Evolutionary conservation across 2,888 invertebrate genomes (phyloP), one percentile per base, ranked within the genome.

Genomic region (Agonum fuliginosum): DNA sequence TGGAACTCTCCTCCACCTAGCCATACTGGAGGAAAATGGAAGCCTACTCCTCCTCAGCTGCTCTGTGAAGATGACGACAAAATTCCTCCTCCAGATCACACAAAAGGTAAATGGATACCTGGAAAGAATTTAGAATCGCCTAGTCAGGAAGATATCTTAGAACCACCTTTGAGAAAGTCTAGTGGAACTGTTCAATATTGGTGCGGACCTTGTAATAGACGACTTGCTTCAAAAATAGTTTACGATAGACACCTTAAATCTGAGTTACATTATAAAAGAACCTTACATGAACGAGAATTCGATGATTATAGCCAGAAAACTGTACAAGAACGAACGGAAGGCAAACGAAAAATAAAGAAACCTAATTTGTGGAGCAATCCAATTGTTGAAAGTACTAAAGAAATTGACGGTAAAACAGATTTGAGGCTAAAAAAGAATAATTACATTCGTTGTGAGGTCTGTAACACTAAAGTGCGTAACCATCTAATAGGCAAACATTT

Each of bases 101-200:
- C 94, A 0, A 92, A 91, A 84, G 94, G 94, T 0, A 96, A 96
- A 88, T 95, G 95, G 95, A 90, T 94, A 69, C 95, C 94, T 0
- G 93, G 93, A n/a, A n/a, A n/a, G n/a, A n/a, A n/a, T 75, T 62
- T 79, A 37, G 79, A 69, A 58, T 2, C 58, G 10, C 54, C 76
- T 19, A 51, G 34, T 4, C 62, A 78, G 17, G 71, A 79, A 0
- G 83, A 84, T 12, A 81, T 82, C n/a, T n/a, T n/a, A n/a, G n/a
- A n/a, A 37, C 82, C 82, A 54, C 86, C 84, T 81, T 86, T 86
- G 46, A 82, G 83, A 80, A 86, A 86, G 82, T 85, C 85, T 0
- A 84, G 83, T 78, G 85, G 86, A 75, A 85, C 89, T 0, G 89
- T 91, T 1, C 91, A 92, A 81, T 94, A 92, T 84, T 94, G 94